Evolutionary conservation across 2,888 invertebrate genomes (phyloP).

Genomic region (Cataglyphis altisquamis): DNA sequence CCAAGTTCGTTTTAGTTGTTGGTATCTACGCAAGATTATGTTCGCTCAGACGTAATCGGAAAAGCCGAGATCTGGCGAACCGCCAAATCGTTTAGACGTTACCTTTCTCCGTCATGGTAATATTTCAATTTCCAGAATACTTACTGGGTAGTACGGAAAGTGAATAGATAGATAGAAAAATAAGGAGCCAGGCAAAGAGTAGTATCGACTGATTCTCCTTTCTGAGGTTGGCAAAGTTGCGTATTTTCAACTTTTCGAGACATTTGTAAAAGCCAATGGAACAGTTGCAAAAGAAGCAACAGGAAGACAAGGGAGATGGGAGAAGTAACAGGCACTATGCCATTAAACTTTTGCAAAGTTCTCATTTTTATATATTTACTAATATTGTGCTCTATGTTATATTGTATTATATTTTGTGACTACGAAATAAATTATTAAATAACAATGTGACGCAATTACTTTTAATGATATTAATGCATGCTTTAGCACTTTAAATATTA

Average conservation of each 20-base stretch:
- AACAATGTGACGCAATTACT: neutral
- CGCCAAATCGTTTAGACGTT: constrained; percentile 81
- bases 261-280: constrained; percentile 65
- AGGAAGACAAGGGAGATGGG: neutral
- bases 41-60: constrained; percentile 75
- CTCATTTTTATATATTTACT: constrained; percentile 58
- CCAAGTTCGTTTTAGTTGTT: constrained; percentile 61
- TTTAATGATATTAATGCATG: neutral
- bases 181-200: constrained; percentile 48
- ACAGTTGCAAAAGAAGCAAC: constrained; percentile 25
- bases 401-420: constrained; percentile 31
- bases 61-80: constrained; percentile 76
- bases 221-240: constrained; percentile 45
- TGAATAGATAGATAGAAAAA: constrained; percentile 45
- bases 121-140: constrained; percentile 78
- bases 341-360: constrained; percentile 57
- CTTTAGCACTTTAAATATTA: neutral
- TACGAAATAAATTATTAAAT: neutral
- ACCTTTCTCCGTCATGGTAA: constrained; percentile 72
- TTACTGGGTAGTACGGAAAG: constrained; percentile 37
- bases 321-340: constrained; percentile 20
- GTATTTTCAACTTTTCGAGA: constrained; percentile 63
- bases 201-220: constrained; percentile 60
- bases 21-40: constrained; percentile 71
- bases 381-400: constrained; percentile 48